Evolutionary conservation across 2,888 invertebrate species (phyloP), one percentile per base, ranked within the genome.

Genomic region (Acleris literana): DNA sequence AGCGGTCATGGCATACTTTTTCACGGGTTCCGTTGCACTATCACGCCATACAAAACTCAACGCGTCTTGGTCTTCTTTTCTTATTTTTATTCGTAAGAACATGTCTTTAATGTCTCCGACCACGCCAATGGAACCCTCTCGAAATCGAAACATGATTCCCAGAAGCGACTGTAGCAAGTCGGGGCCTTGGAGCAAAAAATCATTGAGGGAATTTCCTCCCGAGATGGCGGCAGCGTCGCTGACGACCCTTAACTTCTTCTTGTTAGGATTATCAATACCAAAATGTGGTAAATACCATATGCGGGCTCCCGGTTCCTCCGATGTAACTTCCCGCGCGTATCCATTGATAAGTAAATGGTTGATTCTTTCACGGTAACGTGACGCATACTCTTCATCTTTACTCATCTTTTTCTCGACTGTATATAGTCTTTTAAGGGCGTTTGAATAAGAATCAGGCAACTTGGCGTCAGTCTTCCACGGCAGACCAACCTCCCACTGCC

Each of bases 81-180:
- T 44, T 9, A 57, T 57, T 25, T 22, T 57, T 44, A 57, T 46
- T 25, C 56, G 20, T n/a, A 57, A 46, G 17, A 56, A 56, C 55
- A 56, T 56, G 20, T 56, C 55, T n/a, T 20, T 56, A 5, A 56
- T 56, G 20, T 56, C 56, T 0, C 56, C 56, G 5, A 44, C 56
- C 25, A 44, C 44, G 6, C 44, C 56, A 9, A 57, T 46, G 22
- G 56, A 25, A 46, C 56, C 56, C n/a, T 57, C 56, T 44, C 56
- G 16, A n/a, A 58, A 58, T 16, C 58, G 29, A 18, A 58, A 58
- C 49, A 58, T 58, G 1, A 58, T 33, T 16, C 58, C 56, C 9
- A 57, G 25, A 11, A 55, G 55, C 13, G 55, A 55, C 7, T 55
- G 55, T 13, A 55, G 55, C 46, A 48, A 56, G 9, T 56, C 56